These are phyloP conservation scores for Frankliniella fusca DNA, from an alignment of 2,888 invertebrate genomes.

Conservation along the genomic window DNA sequence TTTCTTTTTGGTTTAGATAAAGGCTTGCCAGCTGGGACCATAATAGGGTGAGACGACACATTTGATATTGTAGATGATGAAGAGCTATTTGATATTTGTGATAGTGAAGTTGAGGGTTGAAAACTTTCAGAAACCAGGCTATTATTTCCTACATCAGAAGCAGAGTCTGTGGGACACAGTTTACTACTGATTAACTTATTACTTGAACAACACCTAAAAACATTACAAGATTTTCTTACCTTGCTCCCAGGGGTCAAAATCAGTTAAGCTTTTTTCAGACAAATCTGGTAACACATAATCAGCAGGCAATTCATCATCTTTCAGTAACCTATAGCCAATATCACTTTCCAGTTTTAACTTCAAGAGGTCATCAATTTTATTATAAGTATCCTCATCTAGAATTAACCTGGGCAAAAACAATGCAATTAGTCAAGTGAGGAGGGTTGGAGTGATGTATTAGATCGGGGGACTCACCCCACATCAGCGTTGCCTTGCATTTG, in stretches of 20 bases:
- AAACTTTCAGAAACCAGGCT: neutral
- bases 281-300: neutral
- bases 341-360: neutral
- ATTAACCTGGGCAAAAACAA: neutral
- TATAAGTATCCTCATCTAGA: too few species aligned
- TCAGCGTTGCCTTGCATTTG: neutral
- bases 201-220: neutral
- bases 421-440: neutral
- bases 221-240: neutral
- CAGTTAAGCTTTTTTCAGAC: neutral
- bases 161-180: neutral
- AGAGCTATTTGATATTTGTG: neutral
- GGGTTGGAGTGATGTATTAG: neutral
- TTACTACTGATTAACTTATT: neutral
- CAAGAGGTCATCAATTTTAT: neutral
- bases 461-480: neutral
- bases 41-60: too few species aligned
- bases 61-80: slow-evolving; percentile 4
- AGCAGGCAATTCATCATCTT: neutral
- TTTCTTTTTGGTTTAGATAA: too few species aligned
- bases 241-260: neutral
- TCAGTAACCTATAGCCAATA: neutral
- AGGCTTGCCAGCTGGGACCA: too few species aligned
- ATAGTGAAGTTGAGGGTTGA: neutral
- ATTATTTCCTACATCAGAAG: neutral